Evolutionary conservation across 2,888 invertebrate species (phyloP).

Genomic region (Drosophila merina): DNA sequence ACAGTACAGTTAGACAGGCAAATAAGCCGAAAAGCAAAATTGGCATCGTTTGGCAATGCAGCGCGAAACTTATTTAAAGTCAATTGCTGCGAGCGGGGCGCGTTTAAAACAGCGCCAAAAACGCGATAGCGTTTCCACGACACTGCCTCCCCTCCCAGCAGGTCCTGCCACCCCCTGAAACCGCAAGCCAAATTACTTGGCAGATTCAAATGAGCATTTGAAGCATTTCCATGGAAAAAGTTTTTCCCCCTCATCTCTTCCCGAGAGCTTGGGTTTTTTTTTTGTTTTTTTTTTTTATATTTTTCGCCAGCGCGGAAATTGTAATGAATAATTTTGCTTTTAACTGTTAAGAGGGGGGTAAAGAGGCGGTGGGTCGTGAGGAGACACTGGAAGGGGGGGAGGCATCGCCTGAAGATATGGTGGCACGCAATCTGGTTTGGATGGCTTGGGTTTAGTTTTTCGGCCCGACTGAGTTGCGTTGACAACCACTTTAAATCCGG

Average conservation of each 20-base stretch:
- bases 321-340: conserved; percentile 77
- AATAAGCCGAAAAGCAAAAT: conserved; percentile 48
- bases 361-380: not conserved
- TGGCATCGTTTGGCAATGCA: conserved; percentile 72
- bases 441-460: conserved; percentile 59
- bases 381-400: not conserved
- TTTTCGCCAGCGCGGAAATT: conserved; percentile 68
- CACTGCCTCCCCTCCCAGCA: conserved; percentile 6
- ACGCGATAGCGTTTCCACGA: conserved; percentile 24
- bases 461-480: conserved; percentile 38
- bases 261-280: no score
- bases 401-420: not conserved
- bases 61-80: conserved; percentile 73
- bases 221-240: conserved; percentile 74
- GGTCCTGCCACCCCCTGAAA: conserved; percentile 21
- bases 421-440: conserved; percentile 61
- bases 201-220: conserved; percentile 72
- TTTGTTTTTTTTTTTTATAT: conserved; percentile 27
- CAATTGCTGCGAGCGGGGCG: conserved; percentile 63
- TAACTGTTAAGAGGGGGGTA: conserved; percentile 56
- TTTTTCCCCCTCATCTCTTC: conserved; percentile 37
- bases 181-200: conserved; percentile 42
- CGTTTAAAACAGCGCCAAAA: conserved; percentile 49
- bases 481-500: conserved; percentile 31
- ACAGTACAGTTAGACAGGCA: conserved; percentile 34